These are phyloP conservation scores for Lithobates sylvaticus DNA, from an alignment of 2,797 vertebrate species.

Conservation along the genomic window DNA sequence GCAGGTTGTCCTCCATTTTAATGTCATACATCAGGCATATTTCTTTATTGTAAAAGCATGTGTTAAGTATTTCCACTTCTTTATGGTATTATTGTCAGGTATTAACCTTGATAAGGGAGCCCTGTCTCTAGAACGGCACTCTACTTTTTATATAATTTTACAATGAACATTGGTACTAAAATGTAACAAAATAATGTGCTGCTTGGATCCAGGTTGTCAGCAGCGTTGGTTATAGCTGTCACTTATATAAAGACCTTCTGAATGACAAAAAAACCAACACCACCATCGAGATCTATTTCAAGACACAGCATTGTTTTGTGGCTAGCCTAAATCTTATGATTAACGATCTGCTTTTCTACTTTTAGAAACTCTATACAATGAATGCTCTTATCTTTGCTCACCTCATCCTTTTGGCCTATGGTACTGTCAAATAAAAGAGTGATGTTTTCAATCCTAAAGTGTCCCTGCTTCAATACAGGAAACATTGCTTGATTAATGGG, in stretches of 20 bases:
- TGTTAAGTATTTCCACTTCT: background rate
- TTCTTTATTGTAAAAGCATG: too few relatives aligned
- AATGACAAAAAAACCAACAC: conserved; percentile 41
- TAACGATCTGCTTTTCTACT: conserved; percentile 44
- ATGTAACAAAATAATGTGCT: background rate
- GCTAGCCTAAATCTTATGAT: conserved; percentile 38
- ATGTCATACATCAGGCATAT: background rate
- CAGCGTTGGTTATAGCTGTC: conserved; percentile 1
- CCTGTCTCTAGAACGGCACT: background rate
- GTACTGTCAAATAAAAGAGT: conserved; percentile 37
- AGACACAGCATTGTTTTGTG: conserved; percentile 26
- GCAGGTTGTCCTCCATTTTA: too few relatives aligned
- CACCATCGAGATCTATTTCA: conserved; percentile 19
- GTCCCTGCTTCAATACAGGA: conserved; percentile 30
- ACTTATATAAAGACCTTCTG: conserved; percentile 35
- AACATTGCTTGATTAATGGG: conserved; percentile 46
- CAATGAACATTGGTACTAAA: background rate
- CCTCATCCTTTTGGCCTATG: conserved; percentile 49
- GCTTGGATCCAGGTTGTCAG: background rate
- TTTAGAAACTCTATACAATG: conserved; percentile 31
- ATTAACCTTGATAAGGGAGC: background rate
- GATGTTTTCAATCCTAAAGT: conserved; percentile 53
- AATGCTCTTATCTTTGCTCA: conserved; percentile 49
- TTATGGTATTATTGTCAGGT: background rate
- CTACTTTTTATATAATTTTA: background rate